phyloP scores from a whole-genome alignment of 1,140 invertebrate species.

The Odontomachus brunneus region DNA sequence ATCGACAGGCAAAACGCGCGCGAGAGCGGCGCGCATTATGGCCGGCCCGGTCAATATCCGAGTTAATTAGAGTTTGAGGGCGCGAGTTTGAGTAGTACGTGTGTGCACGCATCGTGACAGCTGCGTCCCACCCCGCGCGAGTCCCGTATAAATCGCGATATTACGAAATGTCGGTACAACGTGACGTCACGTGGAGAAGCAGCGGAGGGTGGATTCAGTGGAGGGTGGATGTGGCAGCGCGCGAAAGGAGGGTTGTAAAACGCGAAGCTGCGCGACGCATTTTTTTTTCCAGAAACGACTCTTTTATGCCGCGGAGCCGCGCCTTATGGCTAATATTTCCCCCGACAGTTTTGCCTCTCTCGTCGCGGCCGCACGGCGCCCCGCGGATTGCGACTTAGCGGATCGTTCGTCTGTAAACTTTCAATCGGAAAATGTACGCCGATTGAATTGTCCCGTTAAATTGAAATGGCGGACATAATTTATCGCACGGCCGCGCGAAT shows the following conservation, averaged over 20 bases:
- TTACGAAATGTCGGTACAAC: slow-evolving; percentile 30
- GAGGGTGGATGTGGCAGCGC: not conserved
- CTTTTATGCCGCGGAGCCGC: slow-evolving; percentile 24
- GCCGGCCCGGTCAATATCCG: slow-evolving; percentile 66
- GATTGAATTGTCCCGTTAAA: slow-evolving; percentile 14
- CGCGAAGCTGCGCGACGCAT: not conserved
- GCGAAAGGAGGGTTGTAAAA: slow-evolving; percentile 8
- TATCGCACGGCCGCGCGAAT: not conserved
- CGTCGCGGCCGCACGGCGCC: not conserved
- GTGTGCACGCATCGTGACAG: slow-evolving; percentile 36
- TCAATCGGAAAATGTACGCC: not conserved
- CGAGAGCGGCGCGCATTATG: slow-evolving; percentile 30
- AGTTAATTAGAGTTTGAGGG: slow-evolving; percentile 72
- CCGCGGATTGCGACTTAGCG: not conserved
- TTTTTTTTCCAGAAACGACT: slow-evolving; percentile 6
- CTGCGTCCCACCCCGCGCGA: not conserved
- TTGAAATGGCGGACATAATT: slow-evolving; percentile 1
- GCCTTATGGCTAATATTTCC: slow-evolving; percentile 12
- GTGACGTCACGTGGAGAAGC: slow-evolving; percentile 5
- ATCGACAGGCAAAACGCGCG: slow-evolving; percentile 15
- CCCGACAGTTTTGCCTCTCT: slow-evolving; percentile 11
- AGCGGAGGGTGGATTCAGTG: too few relatives aligned
- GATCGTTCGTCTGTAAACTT: slow-evolving; percentile 3
- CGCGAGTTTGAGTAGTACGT: slow-evolving; percentile 61
- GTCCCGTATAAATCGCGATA: slow-evolving; percentile 40